Evolutionary conservation across 1,140 invertebrate genomes (phyloP).

Genomic region (Paralvinella palmiformis): DNA sequence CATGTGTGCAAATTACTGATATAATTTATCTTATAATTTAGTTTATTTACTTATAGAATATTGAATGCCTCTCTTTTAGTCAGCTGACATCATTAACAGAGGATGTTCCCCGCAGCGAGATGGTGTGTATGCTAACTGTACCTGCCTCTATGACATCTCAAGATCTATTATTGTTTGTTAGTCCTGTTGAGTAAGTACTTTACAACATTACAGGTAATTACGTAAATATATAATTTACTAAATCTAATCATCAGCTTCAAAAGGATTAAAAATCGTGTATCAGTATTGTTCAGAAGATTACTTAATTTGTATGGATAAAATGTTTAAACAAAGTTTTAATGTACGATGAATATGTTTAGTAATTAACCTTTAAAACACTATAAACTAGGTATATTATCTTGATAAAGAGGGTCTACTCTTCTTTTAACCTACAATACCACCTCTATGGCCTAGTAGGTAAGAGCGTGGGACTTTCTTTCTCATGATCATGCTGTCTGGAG

Average conservation of each 20-base stretch:
- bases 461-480: too few species aligned
- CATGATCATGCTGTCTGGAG: too few species aligned
- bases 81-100: conserved; percentile 54
- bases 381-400: too few species aligned
- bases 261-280: not conserved
- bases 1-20: not conserved
- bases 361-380: too few species aligned
- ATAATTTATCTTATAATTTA: not conserved
- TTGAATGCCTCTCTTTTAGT: conserved; percentile 48
- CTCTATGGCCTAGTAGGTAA: too few species aligned
- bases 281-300: not conserved
- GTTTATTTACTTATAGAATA: conserved; percentile 8
- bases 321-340: not conserved
- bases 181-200: conserved; percentile 65
- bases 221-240: not conserved
- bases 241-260: not conserved
- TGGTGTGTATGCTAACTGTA: conserved; percentile 83
- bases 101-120: conserved; percentile 64
- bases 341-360: too few species aligned
- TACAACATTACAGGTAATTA: not conserved
- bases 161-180: conserved; percentile 90
- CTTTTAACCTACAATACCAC: too few species aligned
- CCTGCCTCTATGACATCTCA: conserved; percentile 87
- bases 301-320: not conserved
- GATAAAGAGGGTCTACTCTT: too few species aligned